Percentiles rank a stretch among this genome's conserved stretches.
These are phyloP conservation scores for Huso huso DNA, from an alignment of 2,797 vertebrate species.

Conservation along the genomic window DNA sequence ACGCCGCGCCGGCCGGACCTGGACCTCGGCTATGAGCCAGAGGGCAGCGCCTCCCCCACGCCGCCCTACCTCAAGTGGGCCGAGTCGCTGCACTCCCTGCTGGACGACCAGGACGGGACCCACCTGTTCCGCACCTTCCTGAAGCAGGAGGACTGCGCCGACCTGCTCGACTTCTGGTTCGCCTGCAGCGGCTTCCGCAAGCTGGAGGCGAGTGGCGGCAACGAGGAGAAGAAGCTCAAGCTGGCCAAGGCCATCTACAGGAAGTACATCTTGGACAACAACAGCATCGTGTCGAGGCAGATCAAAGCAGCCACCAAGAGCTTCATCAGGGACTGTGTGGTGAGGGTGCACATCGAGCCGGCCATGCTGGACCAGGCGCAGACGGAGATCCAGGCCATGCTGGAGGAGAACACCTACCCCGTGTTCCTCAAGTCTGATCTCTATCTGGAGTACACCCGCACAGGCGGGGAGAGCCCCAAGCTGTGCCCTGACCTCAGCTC, in stretches of 20 bases:
- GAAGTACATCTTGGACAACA: slow-evolving; percentile 88
- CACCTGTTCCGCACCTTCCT: slow-evolving; percentile 89
- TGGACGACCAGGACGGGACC: slow-evolving; percentile 96
- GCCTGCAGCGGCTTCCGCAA: slow-evolving; percentile 94
- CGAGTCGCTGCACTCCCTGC: slow-evolving; percentile 86
- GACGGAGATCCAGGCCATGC: slow-evolving; percentile 87
- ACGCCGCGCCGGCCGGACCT: slow-evolving; percentile 85
- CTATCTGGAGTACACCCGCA: slow-evolving; percentile 89
- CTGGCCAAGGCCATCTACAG: slow-evolving; percentile 93
- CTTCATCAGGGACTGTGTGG: slow-evolving; percentile 92
- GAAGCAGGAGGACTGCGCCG: slow-evolving; percentile 83
- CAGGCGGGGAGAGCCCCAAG: slow-evolving; percentile 90
- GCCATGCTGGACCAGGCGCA: slow-evolving; percentile 98
- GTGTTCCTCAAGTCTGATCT: slow-evolving; percentile 94
- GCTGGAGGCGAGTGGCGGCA: slow-evolving; percentile 68
- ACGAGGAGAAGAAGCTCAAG: slow-evolving; percentile 89
- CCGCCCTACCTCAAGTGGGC: slow-evolving; percentile 97
- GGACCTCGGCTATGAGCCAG: slow-evolving; percentile 93
- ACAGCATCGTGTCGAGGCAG: slow-evolving; percentile 84
- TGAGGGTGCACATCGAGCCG: slow-evolving; percentile 83
- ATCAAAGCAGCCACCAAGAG: slow-evolving; percentile 93
- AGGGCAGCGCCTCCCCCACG: slow-evolving; percentile 93
- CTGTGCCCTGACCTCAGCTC: slow-evolving; percentile 75
- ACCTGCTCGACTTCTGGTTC: slow-evolving; percentile 97
- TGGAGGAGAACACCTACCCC: slow-evolving; percentile 94